Evolutionary conservation across 1,140 invertebrate species (phyloP).

Genomic region (Leptopilina boulardi): DNA sequence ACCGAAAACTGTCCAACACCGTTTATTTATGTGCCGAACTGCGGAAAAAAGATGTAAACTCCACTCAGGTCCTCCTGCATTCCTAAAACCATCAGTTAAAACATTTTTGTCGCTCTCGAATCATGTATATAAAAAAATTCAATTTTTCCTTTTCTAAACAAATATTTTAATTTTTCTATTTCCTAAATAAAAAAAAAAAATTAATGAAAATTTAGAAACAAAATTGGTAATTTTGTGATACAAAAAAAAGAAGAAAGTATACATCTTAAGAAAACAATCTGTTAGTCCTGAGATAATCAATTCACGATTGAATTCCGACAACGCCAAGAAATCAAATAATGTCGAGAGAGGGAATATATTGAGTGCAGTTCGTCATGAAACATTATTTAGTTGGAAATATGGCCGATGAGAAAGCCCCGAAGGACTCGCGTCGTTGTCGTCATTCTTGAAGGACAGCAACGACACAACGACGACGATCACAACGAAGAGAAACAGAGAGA

Average conservation of each 20-base stretch:
- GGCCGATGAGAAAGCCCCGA: background rate
- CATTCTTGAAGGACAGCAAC: slow-evolving; percentile 26
- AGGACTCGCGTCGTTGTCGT: slow-evolving; percentile 24
- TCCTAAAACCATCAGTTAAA: slow-evolving; percentile 63
- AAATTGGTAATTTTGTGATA: too few species aligned
- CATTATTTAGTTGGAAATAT: slow-evolving; percentile 34
- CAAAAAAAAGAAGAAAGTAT: background rate
- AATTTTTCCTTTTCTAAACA: background rate
- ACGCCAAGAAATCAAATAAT: slow-evolving; percentile 10
- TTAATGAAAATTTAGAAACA: too few species aligned
- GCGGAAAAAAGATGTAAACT: slow-evolving; percentile 76
- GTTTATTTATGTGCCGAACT: slow-evolving; percentile 75
- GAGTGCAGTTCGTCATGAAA: slow-evolving; percentile 29
- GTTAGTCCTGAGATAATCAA: slow-evolving; percentile 16
- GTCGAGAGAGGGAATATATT: slow-evolving; percentile 25
- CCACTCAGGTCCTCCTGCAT: slow-evolving; percentile 63
- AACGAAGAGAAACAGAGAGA: background rate
- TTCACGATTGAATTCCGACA: slow-evolving; percentile 28
- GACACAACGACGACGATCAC: too few species aligned
- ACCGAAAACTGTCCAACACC: slow-evolving; percentile 68
- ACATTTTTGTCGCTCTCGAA: slow-evolving; percentile 48
- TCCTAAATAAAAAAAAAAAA: too few species aligned
- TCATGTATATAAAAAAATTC: background rate
- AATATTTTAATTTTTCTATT: too few species aligned
- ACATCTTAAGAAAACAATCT: slow-evolving; percentile 14